Percentiles rank a stretch among this genome's conserved stretches.
These are phyloP conservation scores for Tenualosa thibaudeaui DNA, from an alignment of 2,797 vertebrate genomes.

Conservation along the genomic window DNA sequence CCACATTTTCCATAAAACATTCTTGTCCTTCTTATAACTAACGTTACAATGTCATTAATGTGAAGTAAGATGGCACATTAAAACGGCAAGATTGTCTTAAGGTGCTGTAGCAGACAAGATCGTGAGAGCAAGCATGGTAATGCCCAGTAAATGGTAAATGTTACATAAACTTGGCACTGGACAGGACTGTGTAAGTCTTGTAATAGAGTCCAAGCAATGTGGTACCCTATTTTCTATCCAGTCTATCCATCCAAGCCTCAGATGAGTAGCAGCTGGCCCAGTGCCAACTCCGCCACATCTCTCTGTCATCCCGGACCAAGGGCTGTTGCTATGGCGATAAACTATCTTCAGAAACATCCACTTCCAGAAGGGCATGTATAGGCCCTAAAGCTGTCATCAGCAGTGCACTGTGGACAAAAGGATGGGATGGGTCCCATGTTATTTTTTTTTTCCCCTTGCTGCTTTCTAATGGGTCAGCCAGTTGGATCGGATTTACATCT, in stretches of 20 bases:
- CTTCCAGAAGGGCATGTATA: background rate
- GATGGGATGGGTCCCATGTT: background rate
- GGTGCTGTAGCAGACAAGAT: background rate
- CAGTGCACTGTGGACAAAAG: background rate
- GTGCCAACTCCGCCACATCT: background rate
- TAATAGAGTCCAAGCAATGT: background rate
- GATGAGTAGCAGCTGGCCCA: background rate
- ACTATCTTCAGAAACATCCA: background rate
- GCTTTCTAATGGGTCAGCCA: background rate
- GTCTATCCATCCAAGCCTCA: background rate
- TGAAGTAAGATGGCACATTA: background rate
- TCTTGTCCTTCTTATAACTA: background rate
- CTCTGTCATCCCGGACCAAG: background rate
- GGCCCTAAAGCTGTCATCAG: background rate
- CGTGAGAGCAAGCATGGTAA: background rate
- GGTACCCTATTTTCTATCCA: background rate
- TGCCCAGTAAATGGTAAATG: background rate
- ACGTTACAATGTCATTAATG: background rate
- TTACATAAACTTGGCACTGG: background rate
- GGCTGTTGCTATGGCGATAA: conserved; percentile 15
- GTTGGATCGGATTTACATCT: conserved; percentile 2
- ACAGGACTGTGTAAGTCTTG: background rate
- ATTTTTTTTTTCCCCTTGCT: background rate
- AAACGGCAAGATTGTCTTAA: background rate
- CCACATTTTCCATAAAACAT: background rate